phyloP scores from a whole-genome alignment of 1,140 invertebrate species.

The Globodera rostochiensis region DNA sequence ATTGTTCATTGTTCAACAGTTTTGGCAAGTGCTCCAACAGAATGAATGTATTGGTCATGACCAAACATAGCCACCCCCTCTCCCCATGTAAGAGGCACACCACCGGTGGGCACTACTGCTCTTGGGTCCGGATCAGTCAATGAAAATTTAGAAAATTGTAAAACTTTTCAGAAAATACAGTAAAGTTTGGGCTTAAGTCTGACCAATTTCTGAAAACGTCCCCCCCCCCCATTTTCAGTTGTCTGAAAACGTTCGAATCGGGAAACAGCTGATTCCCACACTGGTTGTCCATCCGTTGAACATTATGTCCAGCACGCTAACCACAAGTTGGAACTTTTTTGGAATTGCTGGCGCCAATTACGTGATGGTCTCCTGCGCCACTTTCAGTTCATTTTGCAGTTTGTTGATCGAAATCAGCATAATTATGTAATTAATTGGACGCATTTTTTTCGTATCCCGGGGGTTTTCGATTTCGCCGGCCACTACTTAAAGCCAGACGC shows the following conservation, averaged over 20 bases:
- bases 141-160: no score
- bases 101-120: no score
- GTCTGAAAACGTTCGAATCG: constrained; percentile 18
- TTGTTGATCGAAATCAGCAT: constrained; percentile 8
- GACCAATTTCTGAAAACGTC: no score
- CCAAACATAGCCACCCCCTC: no score
- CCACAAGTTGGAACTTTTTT: not conserved
- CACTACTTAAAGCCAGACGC: no score
- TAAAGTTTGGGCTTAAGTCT: no score
- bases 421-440: not conserved
- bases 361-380: not conserved
- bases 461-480: no score
- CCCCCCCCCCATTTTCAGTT: not conserved
- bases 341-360: not conserved
- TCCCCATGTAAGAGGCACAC: no score
- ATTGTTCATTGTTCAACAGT: not conserved
- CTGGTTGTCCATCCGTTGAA: not conserved
- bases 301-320: constrained; percentile 4
- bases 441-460: not conserved
- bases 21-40: no score
- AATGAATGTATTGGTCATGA: no score
- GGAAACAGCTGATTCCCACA: constrained; percentile 14
- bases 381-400: constrained; percentile 12
- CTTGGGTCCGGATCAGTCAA: no score
- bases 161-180: no score